Evolutionary conservation across 2,113 vertebrate genomes (phyloP).

Genomic region (Cricetomys ansorgei): DNA sequence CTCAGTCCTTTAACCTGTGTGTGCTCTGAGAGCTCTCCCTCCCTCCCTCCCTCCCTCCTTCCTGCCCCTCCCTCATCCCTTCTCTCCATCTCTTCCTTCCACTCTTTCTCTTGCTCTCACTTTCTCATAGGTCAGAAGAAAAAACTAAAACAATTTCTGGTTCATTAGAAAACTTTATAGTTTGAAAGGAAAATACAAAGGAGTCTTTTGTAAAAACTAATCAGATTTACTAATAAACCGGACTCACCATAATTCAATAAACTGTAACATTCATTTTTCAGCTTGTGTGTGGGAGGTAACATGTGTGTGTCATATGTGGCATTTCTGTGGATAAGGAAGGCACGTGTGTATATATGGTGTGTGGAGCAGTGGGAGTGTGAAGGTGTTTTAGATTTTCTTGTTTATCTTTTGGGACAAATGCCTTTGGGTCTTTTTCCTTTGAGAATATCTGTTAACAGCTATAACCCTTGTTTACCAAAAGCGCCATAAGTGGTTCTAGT

Average conservation of each 20-base stretch:
- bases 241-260: slow-evolving; percentile 57
- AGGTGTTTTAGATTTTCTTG: neutral
- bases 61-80: neutral
- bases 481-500: neutral
- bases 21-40: neutral
- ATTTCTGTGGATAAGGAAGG: neutral
- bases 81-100: neutral
- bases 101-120: neutral
- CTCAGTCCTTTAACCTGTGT: neutral
- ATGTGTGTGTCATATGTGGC: neutral
- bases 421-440: neutral
- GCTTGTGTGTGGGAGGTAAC: neutral
- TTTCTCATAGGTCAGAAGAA: neutral
- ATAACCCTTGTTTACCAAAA: neutral
- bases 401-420: neutral
- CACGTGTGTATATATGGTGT: neutral
- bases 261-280: neutral
- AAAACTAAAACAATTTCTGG: neutral
- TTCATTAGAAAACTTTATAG: neutral
- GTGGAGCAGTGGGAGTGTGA: neutral
- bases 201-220: slow-evolving; percentile 13
- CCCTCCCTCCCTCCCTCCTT: no score
- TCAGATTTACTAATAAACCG: neutral
- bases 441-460: neutral
- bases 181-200: slow-evolving; percentile 47